Conservation (phyloP, 1,140 invertebrate genomes). For the Diabrotica virgifera region DNA sequence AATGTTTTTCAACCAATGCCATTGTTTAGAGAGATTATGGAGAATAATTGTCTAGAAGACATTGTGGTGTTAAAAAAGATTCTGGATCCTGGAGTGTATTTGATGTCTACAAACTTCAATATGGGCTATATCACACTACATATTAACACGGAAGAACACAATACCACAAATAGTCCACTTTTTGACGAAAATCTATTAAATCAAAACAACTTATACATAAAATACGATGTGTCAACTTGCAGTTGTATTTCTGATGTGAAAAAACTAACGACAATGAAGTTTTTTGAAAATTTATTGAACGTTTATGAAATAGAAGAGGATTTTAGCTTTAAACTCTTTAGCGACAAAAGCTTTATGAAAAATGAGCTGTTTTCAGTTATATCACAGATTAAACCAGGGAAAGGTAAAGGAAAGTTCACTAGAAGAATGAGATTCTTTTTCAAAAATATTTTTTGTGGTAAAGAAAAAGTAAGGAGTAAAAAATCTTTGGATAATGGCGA, state of each 20-base stretch:
- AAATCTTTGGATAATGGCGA: no score
- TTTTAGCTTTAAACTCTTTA: slow-evolving; percentile 29
- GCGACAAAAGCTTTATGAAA: slow-evolving; percentile 31
- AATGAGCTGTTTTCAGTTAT: neutral
- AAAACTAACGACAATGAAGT: slow-evolving; percentile 27
- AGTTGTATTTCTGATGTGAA: neutral
- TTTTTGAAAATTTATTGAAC: slow-evolving; percentile 35
- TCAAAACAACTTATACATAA: neutral
- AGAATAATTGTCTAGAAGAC: neutral
- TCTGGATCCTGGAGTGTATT: neutral
- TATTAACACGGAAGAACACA: neutral
- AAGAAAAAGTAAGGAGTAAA: neutral
- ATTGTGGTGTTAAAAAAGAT: neutral
- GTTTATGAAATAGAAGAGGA: slow-evolving; percentile 36
- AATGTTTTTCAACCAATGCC: neutral
- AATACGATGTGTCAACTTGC: neutral
- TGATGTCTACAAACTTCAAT: neutral
- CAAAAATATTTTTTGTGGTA: neutral
- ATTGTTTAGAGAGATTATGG: neutral
- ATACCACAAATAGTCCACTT: no score
- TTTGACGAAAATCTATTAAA: neutral
- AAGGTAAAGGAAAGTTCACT: no score
- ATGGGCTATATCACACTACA: neutral
- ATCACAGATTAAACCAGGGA: no score
- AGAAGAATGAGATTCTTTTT: neutral